Percentiles rank a stretch among this genome's conserved stretches.
Evolutionary conservation across 2,113 vertebrate species (phyloP).

Genomic region (Aphelocoma coerulescens): DNA sequence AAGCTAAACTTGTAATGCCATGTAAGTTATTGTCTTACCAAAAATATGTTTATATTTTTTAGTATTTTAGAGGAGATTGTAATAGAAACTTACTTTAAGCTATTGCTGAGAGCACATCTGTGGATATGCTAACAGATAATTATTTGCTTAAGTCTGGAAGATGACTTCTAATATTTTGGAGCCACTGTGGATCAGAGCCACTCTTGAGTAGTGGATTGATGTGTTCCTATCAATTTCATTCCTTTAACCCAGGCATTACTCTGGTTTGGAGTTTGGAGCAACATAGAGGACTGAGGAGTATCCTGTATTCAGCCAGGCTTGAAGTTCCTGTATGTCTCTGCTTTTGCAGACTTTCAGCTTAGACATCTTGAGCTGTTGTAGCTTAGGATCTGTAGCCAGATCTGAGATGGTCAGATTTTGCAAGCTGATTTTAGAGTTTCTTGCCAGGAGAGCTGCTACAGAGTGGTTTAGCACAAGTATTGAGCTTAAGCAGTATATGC

Average conservation of each 20-base stretch:
- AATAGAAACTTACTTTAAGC: not conserved
- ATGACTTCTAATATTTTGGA: not conserved
- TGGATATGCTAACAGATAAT: not conserved
- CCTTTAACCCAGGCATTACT: not conserved
- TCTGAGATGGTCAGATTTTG: not conserved
- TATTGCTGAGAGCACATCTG: not conserved
- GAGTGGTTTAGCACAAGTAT: not conserved
- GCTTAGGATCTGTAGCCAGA: not conserved
- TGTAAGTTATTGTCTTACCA: not conserved
- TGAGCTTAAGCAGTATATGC: not conserved
- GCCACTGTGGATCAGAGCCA: rapidly evolving
- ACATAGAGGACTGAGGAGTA: rapidly evolving
- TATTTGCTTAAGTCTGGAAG: not conserved
- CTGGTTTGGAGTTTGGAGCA: not conserved
- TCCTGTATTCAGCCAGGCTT: not conserved
- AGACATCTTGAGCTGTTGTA: not conserved
- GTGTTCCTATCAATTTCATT: not conserved
- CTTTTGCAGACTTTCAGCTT: not conserved
- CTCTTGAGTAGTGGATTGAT: not conserved
- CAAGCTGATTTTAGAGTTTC: not conserved
- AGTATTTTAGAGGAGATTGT: not conserved
- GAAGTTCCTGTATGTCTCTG: not conserved
- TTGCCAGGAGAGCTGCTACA: not conserved
- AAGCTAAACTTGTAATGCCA: not conserved
- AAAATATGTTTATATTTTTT: not conserved